Conservation (phyloP, 1,140 invertebrate genomes). For the Papilio polytes region DNA sequence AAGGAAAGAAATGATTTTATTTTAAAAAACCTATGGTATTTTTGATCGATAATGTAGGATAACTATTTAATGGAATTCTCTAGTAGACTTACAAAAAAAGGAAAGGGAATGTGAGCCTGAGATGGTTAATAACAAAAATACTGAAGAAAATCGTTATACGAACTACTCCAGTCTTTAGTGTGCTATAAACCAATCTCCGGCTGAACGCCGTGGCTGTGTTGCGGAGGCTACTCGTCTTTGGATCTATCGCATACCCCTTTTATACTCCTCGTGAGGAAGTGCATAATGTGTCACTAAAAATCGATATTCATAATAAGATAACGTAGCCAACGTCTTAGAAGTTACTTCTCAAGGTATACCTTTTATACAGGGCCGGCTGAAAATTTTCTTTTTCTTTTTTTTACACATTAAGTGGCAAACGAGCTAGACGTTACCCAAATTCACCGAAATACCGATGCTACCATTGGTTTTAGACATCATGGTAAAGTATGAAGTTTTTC, state of each 20-base stretch:
- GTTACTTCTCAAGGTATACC: conserved; percentile 61
- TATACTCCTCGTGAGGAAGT: conserved; percentile 70
- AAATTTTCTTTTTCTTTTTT: not conserved
- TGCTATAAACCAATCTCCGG: conserved; percentile 75
- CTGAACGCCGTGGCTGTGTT: conserved; percentile 69
- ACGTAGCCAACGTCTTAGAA: conserved; percentile 65
- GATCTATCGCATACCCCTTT: conserved; percentile 54
- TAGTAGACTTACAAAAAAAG: conserved; percentile 63
- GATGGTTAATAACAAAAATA: conserved; percentile 80
- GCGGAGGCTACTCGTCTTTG: conserved; percentile 78
- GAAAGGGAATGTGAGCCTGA: conserved; percentile 61
- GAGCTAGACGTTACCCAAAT: too few species aligned
- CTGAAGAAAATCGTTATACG: conserved; percentile 84
- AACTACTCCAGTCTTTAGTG: conserved; percentile 84
- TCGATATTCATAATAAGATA: conserved; percentile 83
- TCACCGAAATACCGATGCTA: too few species aligned
- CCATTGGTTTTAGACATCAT: too few species aligned
- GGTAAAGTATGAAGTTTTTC: not conserved
- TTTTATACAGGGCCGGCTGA: conserved; percentile 50
- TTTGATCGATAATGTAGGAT: conserved; percentile 15
- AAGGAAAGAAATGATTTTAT: not conserved
- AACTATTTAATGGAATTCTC: conserved; percentile 26
- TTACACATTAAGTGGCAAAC: too few species aligned
- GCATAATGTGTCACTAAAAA: conserved; percentile 65
- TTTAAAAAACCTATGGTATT: too few species aligned